Evolutionary conservation across 2,888 invertebrate species (phyloP).

Genomic region (Lordiphosa andalusiaca): DNA sequence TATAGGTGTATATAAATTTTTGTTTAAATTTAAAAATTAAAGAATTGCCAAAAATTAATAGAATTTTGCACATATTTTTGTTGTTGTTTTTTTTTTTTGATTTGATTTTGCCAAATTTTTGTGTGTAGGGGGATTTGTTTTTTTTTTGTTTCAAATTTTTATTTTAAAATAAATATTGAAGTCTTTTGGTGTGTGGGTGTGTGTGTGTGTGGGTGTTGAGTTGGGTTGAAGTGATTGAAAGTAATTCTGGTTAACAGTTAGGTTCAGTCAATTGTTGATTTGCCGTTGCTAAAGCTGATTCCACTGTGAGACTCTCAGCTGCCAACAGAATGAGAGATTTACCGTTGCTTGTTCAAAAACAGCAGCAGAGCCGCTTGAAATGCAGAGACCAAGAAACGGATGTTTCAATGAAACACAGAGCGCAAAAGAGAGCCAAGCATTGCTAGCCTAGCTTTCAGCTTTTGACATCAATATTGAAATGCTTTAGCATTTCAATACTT

Average conservation of each 20-base stretch:
- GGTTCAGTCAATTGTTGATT: too few relatives aligned
- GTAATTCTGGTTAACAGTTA: conserved; percentile 28
- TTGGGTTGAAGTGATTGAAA: conserved; percentile 53
- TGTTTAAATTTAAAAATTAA: conserved; percentile 12
- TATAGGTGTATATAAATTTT: conserved; percentile 27
- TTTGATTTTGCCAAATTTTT: conserved; percentile 55
- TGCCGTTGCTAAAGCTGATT: too few relatives aligned
- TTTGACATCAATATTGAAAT: too few relatives aligned
- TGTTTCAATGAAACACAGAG: too few relatives aligned
- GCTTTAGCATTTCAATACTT: too few relatives aligned
- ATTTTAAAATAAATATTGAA: conserved; percentile 63
- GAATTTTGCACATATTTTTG: conserved; percentile 24
- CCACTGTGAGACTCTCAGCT: too few relatives aligned
- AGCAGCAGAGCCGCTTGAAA: too few relatives aligned
- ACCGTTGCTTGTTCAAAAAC: too few relatives aligned
- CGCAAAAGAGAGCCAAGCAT: too few relatives aligned
- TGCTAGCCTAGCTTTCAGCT: too few relatives aligned
- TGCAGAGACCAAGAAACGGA: too few relatives aligned
- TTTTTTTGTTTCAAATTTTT: conserved; percentile 39
- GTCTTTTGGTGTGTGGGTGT: conserved; percentile 60
- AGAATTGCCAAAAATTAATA: conserved; percentile 29
- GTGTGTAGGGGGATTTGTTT: conserved; percentile 4
- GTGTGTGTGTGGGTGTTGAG: conserved; percentile 13
- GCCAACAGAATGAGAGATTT: too few relatives aligned
- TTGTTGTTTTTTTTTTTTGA: conserved; percentile 43